A percentile compares a stretch with the other conserved stretches of the same genome.
Evolutionary conservation across 2,797 vertebrate species (phyloP).

Genomic region (Xenops minutus): DNA sequence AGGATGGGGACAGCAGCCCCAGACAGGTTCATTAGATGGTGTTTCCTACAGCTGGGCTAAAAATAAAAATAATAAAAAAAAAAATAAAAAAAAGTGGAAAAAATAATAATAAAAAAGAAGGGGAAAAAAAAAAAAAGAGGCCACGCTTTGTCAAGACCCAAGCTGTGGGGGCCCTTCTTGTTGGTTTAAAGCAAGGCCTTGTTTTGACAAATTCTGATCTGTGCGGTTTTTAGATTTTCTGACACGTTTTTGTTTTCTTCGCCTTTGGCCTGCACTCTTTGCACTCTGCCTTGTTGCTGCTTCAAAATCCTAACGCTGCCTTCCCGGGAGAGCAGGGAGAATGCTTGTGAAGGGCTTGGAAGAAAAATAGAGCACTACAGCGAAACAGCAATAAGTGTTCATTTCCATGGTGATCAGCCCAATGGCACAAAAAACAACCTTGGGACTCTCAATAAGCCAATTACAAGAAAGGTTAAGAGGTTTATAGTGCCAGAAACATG

Average conservation of each 20-base stretch:
- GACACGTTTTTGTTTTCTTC: slow-evolving; percentile 82
- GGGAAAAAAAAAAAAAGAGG: slow-evolving; percentile 56
- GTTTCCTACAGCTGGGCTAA: slow-evolving; percentile 98
- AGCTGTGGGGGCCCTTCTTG: slow-evolving; percentile 83
- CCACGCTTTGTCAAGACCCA: slow-evolving; percentile 85
- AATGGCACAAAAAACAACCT: slow-evolving; percentile 60
- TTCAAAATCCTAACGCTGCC: slow-evolving; percentile 76
- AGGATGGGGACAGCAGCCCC: slow-evolving; percentile 98
- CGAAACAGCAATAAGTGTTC: slow-evolving; percentile 57
- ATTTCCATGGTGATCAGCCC: slow-evolving; percentile 69
- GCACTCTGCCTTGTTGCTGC: slow-evolving; percentile 76
- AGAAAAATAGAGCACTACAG: slow-evolving; percentile 41
- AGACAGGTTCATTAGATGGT: slow-evolving; percentile 99
- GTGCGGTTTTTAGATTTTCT: slow-evolving; percentile 84
- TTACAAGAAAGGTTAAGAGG: slow-evolving; percentile 70
- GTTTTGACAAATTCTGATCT: slow-evolving; percentile 94
- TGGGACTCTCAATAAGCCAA: slow-evolving; percentile 67
- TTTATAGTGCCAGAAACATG: slow-evolving; percentile 69
- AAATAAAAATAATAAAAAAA: slow-evolving; percentile 70
- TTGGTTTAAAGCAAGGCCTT: slow-evolving; percentile 90
- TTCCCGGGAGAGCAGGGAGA: slow-evolving; percentile 68
- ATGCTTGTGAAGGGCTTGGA: slow-evolving; percentile 27
- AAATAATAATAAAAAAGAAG: neutral
- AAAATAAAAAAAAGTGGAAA: slow-evolving; percentile 50
- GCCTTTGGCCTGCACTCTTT: slow-evolving; percentile 87